Evolutionary conservation across 2,797 vertebrate species (phyloP), one percentile per base, ranked within the genome.

Genomic region (Poecilia wingei): DNA sequence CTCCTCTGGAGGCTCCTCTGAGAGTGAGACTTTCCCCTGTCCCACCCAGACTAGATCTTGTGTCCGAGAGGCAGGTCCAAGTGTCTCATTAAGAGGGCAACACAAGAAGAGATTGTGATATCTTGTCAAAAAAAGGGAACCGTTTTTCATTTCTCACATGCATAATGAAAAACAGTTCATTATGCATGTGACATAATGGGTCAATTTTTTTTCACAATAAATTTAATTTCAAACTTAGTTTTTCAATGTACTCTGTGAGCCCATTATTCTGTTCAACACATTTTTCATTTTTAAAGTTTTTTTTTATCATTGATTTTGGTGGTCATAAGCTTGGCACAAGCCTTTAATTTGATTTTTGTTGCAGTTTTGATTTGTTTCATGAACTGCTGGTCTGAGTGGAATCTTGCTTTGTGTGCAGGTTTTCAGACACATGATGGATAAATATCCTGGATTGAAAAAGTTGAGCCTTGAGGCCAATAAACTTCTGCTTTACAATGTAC

Each of bases 11-110:
- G 57, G 57, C 57, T 33, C 31, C 31, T 33, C 13, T 64, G 33
- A 14, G 28, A 31, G n/a, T 28, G 8, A 51, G 66, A 14, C 47
- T 70, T 51, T 55, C 16, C 22, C 36, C 64, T 8, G 39, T 45
- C 70, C 36, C 25, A 70, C 16, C 49, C 10, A 71, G 51, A 45
- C 18, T 53, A 47, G 61, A 72, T 71, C 39, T 78, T 69, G n/a
- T 10, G 25, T 57, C 75, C n/a, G 4, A 77, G 64, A 69, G 25
- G 75, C 75, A 70, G 74, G 74, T 20, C 6, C 74, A 61, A 25
- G 25, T 64, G 4, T 47, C 43, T 76, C 57, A 46, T 22, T 66
- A 66, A 66, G 43, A 49, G 28, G 31, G 20, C 6, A 64, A 51
- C 4, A 53, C 55, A 73, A 53, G n/a, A 43, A n/a, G 25, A 45